Conservation (phyloP, 2,888 invertebrate genomes). For the Loripinus fragilis region DNA sequence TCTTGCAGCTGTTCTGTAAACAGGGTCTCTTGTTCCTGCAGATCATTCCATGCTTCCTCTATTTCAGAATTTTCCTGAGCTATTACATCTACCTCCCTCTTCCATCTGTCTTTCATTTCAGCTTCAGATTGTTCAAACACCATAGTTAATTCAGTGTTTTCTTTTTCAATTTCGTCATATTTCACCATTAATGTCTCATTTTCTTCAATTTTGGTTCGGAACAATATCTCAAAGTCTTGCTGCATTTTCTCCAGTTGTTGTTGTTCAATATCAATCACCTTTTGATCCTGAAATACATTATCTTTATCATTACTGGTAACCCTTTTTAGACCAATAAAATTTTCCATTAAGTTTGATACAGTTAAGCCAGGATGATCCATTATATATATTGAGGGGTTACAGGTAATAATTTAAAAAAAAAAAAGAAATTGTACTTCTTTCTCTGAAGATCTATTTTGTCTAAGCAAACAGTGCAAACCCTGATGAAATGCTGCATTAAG, state of each 20-base stretch:
- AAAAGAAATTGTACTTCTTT: too few relatives aligned
- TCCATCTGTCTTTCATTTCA: constrained; percentile 68
- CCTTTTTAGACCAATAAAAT: too few relatives aligned
- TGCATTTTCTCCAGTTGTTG: constrained; percentile 53
- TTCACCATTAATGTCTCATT: constrained; percentile 56
- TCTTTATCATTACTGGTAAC: too few relatives aligned
- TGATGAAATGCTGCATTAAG: too few relatives aligned
- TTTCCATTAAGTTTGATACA: too few relatives aligned
- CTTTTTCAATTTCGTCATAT: constrained; percentile 46
- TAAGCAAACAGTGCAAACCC: too few relatives aligned
- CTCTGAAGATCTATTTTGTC: too few relatives aligned
- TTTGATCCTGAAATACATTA: constrained; percentile 45
- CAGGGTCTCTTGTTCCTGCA: constrained; percentile 61
- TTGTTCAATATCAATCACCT: constrained; percentile 60
- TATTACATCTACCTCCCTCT: constrained; percentile 63
- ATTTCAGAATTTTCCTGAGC: constrained; percentile 64
- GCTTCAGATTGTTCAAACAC: constrained; percentile 63
- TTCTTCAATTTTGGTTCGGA: constrained; percentile 47
- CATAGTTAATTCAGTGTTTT: constrained; percentile 42
- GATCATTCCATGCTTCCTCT: constrained; percentile 66
- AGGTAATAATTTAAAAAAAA: too few relatives aligned
- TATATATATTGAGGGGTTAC: too few relatives aligned
- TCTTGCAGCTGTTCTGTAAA: constrained; percentile 41
- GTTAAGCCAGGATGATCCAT: too few relatives aligned
- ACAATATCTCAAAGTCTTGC: constrained; percentile 56